Base-by-base conservation (phyloP, 1,140 invertebrate genomes). In the Nebria ingens region DNA sequence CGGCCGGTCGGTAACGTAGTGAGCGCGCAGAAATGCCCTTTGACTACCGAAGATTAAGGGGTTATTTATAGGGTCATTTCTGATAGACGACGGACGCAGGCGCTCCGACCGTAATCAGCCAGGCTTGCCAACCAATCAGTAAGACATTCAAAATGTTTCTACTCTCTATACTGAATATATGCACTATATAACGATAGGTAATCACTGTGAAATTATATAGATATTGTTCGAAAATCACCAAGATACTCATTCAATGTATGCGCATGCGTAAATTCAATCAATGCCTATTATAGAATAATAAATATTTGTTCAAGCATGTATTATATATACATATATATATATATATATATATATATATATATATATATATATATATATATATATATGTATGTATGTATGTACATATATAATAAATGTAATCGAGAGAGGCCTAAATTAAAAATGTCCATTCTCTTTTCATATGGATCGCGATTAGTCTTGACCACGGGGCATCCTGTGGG, bases 241-340 rank as follows among this genome's bases (percentile, higher is more conserved):
- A n/a, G n/a, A n/a, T n/a, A n/a, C n/a, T n/a, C n/a, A n/a, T n/a
- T n/a, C n/a, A n/a, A n/a, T n/a, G n/a, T n/a, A n/a, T n/a, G n/a
- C n/a, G n/a, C n/a, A n/a, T n/a, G n/a, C n/a, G n/a, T n/a, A n/a
- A n/a, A n/a, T n/a, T n/a, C n/a, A n/a, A n/a, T n/a, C n/a, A n/a
- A n/a, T n/a, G n/a, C n/a, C n/a, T n/a, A n/a, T n/a, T n/a, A n/a
- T n/a, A n/a, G n/a, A n/a, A n/a, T n/a, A n/a, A n/a, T n/a, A n/a
- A n/a, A n/a, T n/a, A n/a, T n/a, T n/a, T n/a, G n/a, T n/a, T n/a
- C n/a, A n/a, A n/a, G n/a, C n/a, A n/a, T n/a, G n/a, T n/a, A n/a
- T n/a, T n/a, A n/a, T 34, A 34, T n/a, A 34, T 34, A 34, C 25
- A 34, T 34, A 34, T n/a, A n/a, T 34, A 34, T n/a, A 34, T 34